phyloP scores from a whole-genome alignment of 2,113 vertebrate species.

The Rhizomys pruinosus region DNA sequence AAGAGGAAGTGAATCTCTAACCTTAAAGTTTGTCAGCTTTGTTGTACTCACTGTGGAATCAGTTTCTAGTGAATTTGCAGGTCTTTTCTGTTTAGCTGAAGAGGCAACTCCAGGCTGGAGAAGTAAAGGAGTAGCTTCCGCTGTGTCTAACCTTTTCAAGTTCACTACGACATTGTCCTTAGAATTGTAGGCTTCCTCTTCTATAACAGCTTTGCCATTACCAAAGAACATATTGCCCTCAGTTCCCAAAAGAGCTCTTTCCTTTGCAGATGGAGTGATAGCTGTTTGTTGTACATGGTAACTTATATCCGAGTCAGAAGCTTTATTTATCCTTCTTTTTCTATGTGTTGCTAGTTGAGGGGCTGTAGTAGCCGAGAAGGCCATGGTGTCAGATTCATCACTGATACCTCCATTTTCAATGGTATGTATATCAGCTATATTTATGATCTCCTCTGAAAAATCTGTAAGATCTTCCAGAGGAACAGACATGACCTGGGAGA shows the following conservation, averaged over 20 bases:
- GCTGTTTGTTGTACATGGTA: not conserved
- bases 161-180: not conserved
- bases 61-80: conserved; percentile 26
- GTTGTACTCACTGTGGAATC: not conserved
- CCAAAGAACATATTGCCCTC: not conserved
- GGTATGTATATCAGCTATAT: not conserved
- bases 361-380: not conserved
- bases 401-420: not conserved
- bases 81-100: not conserved
- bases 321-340: not conserved
- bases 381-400: not conserved
- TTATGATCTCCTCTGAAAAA: conserved; percentile 9
- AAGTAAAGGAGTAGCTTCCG: not conserved
- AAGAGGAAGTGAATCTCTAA: not conserved
- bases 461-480: not conserved
- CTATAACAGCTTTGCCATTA: not conserved
- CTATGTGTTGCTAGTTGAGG: not conserved
- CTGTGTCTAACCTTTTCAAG: not conserved
- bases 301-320: not conserved
- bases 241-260: not conserved
- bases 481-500: not conserved
- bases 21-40: not conserved
- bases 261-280: not conserved
- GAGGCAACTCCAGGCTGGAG: not conserved
- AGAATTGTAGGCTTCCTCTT: conserved; percentile 2